Conservation (phyloP, 2,113 vertebrate species). For the Etheostoma cragini region DNA sequence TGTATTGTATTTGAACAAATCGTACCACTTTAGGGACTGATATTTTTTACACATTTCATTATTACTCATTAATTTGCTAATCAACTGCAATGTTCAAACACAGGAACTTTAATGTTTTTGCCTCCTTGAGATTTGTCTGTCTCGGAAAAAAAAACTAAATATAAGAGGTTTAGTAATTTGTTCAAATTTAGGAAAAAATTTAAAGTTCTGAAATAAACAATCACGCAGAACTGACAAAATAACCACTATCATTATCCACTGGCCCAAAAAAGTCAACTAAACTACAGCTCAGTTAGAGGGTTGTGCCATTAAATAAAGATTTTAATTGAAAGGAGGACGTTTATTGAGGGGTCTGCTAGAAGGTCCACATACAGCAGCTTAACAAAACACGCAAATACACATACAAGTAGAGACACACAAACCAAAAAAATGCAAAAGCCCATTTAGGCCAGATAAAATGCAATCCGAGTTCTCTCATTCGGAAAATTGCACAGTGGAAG, state of each 20-base stretch:
- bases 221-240: slow-evolving; percentile 9
- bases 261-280: not conserved
- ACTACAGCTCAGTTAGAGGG: not conserved
- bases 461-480: slow-evolving; percentile 64
- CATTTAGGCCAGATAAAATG: slow-evolving; percentile 56
- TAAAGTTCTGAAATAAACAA: not conserved
- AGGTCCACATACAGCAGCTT: not conserved
- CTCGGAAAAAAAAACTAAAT: not conserved
- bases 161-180: not conserved
- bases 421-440: slow-evolving; percentile 26
- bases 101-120: not conserved
- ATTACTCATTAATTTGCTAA: not conserved
- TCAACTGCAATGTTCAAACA: not conserved
- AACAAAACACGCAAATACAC: slow-evolving; percentile 6
- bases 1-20: not conserved
- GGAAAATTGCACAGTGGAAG: slow-evolving; percentile 71
- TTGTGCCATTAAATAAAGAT: not conserved
- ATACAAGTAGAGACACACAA: not conserved
- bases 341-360: slow-evolving; percentile 7
- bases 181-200: not conserved
- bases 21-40: not conserved
- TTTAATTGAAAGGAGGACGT: slow-evolving; percentile 10
- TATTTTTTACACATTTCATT: not conserved
- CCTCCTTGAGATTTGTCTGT: not conserved
- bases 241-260: not conserved